These are phyloP conservation scores for Thamnophis sirtalis DNA, from an alignment of 2,113 vertebrate species.

Conservation along the genomic window DNA sequence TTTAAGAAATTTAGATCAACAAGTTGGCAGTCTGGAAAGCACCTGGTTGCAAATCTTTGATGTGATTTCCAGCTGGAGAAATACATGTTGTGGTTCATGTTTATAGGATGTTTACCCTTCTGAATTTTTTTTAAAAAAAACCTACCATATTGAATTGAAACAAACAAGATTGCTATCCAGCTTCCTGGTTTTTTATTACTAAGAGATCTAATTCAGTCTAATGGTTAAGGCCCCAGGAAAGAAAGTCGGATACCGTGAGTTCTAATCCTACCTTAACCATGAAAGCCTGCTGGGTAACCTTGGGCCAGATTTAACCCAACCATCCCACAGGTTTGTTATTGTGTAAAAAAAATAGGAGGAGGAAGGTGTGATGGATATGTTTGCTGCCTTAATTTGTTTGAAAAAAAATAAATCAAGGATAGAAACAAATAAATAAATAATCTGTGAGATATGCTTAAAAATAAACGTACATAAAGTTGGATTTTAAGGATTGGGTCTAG, in stretches of 20 bases:
- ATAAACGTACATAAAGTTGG: background rate
- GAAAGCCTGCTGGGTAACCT: background rate
- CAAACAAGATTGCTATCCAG: background rate
- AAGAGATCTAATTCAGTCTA: background rate
- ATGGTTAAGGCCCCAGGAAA: background rate
- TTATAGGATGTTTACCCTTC: constrained; percentile 4
- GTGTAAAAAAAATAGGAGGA: background rate
- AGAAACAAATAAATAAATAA: background rate
- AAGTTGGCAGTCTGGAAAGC: background rate
- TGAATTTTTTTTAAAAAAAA: background rate
- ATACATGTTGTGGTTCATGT: background rate
- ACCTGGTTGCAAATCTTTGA: background rate
- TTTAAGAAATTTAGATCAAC: background rate
- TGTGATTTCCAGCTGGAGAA: background rate
- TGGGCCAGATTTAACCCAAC: background rate
- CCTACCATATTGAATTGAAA: background rate
- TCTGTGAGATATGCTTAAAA: background rate
- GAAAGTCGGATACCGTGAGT: background rate
- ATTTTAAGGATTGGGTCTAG: background rate
- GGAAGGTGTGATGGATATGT: background rate
- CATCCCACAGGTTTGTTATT: background rate
- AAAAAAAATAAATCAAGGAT: background rate
- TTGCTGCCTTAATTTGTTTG: background rate
- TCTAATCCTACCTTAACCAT: background rate
- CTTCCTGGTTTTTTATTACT: background rate